Base-by-base conservation (phyloP, 1,140 invertebrate species). In the Cataglyphis hispanica region DNA sequence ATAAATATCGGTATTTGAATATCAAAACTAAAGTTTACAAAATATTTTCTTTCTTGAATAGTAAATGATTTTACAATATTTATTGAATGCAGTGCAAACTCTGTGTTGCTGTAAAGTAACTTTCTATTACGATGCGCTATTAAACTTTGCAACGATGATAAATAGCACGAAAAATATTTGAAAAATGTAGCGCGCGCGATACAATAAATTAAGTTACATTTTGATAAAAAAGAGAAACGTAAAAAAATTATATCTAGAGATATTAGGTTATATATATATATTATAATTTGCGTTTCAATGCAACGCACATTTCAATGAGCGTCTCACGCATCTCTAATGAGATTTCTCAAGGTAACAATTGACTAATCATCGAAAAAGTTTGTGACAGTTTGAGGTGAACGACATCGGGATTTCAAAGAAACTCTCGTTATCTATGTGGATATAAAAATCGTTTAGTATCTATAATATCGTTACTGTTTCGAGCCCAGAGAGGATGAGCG, bases 401-500 rank as follows among this genome's bases (percentile, higher is more conserved):
- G 11, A 1, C 22, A 10, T 25, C 34, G 37, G 1, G 13, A 16
- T 72, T 58, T 58, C 40, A 2, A 37, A 70, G 16, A 43, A 8
- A 6, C 3, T 22, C 16, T 7, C 64, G 19, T 64, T 53, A 58
- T 40, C 5, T 19, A 1, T 22, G 37, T 7, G 25, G 34, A 22
- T 74, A 83, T 83, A 83, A 72, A 83, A 83, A 83, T 74, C 60
- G 58, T 76, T 77, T 84, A 84, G 60, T 76, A 84, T 84, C 81
- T 64, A 77, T 75, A 84, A 84, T 63, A 63, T 75, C 22, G 81
- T 84, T 84, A 64, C 72, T 61, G 11, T 61, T 77, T 76, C 43
- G 27, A 64, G 40, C 10, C 27, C 27, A 25, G n/a, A n/a, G 13
- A n/a, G 27, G 37, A 11, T 27, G 43, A 76, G 22, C 67, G 37